Conservation (phyloP, 1,140 invertebrate genomes). For the Bombus turneri region DNA sequence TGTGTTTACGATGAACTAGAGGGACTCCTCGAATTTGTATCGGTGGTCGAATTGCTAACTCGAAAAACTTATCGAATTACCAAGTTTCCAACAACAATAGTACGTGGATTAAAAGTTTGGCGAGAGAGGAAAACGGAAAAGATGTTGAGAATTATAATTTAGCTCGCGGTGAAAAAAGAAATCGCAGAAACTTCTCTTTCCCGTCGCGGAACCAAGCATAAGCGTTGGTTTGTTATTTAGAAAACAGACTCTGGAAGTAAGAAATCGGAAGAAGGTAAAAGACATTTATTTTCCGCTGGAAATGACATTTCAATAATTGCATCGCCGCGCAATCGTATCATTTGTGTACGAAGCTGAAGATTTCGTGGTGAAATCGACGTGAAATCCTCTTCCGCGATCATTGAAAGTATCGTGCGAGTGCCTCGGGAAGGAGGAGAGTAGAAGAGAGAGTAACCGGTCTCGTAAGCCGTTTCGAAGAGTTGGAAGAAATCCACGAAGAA, state of each 20-base stretch:
- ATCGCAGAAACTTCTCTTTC: no score
- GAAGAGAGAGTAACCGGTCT: not conserved
- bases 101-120: not conserved
- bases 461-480: slow-evolving; percentile 55
- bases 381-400: slow-evolving; percentile 45
- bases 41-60: no score
- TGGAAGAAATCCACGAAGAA: slow-evolving; percentile 48
- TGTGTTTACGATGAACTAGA: not conserved
- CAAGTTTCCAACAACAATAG: not conserved
- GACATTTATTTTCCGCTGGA: slow-evolving; percentile 14
- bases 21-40: not conserved
- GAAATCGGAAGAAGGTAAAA: no score
- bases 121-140: not conserved
- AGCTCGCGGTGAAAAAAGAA: not conserved
- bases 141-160: not conserved
- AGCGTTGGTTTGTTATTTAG: not conserved
- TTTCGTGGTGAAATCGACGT: slow-evolving; percentile 46
- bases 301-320: slow-evolving; percentile 45
- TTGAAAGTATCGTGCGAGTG: slow-evolving; percentile 33
- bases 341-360: slow-evolving; percentile 46
- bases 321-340: slow-evolving; percentile 41
- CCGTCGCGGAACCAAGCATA: not conserved
- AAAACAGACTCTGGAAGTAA: not conserved
- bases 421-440: not conserved
- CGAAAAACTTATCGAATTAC: not conserved